phyloP scores from a whole-genome alignment of 2,113 vertebrate species.

The Ovis aries region DNA sequence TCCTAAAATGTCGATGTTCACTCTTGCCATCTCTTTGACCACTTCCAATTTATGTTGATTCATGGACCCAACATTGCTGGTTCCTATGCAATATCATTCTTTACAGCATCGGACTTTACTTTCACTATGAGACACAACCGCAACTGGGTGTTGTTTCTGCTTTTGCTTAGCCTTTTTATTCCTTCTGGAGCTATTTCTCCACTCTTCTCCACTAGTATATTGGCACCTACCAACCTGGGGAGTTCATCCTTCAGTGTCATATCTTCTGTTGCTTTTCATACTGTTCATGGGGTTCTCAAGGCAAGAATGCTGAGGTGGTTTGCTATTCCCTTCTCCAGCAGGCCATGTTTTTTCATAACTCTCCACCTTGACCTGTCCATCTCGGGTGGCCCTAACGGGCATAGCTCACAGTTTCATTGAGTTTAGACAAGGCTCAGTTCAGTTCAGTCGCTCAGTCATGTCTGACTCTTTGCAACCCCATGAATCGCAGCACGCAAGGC shows the following conservation, averaged over 20 bases:
- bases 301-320: background rate
- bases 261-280: background rate
- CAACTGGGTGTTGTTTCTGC: background rate
- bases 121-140: background rate
- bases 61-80: background rate
- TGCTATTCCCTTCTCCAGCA: background rate
- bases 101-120: background rate
- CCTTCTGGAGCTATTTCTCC: background rate
- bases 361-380: background rate
- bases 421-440: background rate
- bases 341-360: background rate
- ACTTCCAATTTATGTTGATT: background rate
- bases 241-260: background rate
- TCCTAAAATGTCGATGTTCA: background rate
- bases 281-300: background rate
- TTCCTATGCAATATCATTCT: background rate
- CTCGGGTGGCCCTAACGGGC: background rate
- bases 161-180: background rate
- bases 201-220: background rate
- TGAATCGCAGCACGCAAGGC: too few species aligned
- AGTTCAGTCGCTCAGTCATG: too few species aligned
- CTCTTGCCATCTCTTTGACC: background rate
- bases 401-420: background rate
- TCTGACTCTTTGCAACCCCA: too few species aligned
- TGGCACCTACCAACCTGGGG: background rate